A percentile compares a stretch with the other conserved stretches of the same genome.
Conservation (phyloP, 2,888 invertebrate species). For the Harpalus rubripes region DNA sequence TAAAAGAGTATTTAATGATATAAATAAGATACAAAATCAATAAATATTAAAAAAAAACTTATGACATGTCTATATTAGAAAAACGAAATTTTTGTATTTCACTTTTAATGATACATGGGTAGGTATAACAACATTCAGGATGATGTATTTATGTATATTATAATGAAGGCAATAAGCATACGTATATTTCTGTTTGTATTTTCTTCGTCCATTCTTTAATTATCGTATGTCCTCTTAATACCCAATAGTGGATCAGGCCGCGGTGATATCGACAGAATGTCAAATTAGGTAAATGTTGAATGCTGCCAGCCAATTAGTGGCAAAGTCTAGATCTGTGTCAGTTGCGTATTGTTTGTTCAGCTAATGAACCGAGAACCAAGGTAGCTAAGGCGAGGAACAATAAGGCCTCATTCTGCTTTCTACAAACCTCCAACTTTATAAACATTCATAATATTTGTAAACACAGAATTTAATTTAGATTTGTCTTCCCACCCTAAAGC, state of each 20-base stretch:
- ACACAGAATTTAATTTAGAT: constrained; percentile 24
- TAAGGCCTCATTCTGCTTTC: constrained; percentile 12
- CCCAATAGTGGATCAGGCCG: neutral
- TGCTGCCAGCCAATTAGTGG: constrained; percentile 51
- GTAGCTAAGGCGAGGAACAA: constrained; percentile 42
- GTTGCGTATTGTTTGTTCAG: constrained; percentile 42
- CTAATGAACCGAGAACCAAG: constrained; percentile 46
- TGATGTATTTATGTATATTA: too few species aligned
- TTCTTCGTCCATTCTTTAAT: too few species aligned
- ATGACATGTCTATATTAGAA: too few species aligned
- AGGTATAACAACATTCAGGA: too few species aligned
- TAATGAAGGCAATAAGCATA: too few species aligned
- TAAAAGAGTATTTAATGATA: too few species aligned
- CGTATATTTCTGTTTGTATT: too few species aligned
- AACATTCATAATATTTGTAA: constrained; percentile 42
- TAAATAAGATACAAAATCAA: too few species aligned
- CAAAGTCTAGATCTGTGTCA: constrained; percentile 47
- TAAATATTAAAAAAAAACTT: too few species aligned
- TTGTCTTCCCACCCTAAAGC: constrained; percentile 8
- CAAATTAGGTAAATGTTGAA: constrained; percentile 46
- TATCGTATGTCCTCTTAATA: neutral
- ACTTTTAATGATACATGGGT: too few species aligned
- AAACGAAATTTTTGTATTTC: too few species aligned
- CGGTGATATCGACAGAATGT: constrained; percentile 27
- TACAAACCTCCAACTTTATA: constrained; percentile 30